These are phyloP conservation scores for Nothobranchius kuhntae DNA, from an alignment of 2,113 vertebrate species.

Conservation along the genomic window DNA sequence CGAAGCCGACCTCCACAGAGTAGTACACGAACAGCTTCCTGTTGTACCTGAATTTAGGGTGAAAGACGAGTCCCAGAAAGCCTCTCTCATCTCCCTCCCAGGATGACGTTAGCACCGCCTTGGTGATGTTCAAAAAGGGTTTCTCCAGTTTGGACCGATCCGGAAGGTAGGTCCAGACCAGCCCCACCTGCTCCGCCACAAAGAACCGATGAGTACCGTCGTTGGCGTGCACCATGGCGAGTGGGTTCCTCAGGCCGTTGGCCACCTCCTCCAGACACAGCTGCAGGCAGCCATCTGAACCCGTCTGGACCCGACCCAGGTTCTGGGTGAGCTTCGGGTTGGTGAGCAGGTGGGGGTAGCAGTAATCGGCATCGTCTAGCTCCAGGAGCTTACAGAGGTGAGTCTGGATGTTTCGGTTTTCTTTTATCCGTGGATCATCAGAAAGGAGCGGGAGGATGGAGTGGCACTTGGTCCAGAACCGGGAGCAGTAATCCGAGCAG, in stretches of 20 bases:
- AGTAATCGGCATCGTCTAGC: constrained; percentile 89
- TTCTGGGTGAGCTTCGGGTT: constrained; percentile 83
- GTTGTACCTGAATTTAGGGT: constrained; percentile 87
- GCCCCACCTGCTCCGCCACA: constrained; percentile 91
- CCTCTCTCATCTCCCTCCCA: constrained; percentile 98
- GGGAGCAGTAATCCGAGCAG: constrained; percentile 88
- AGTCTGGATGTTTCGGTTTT: constrained; percentile 73
- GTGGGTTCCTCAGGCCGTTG: constrained; percentile 88
- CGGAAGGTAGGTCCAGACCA: constrained; percentile 92
- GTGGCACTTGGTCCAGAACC: constrained; percentile 84
- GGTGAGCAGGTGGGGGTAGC: constrained; percentile 87
- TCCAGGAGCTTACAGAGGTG: constrained; percentile 83
- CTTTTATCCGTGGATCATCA: constrained; percentile 69
- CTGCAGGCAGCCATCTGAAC: constrained; percentile 88
- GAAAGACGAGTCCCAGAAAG: constrained; percentile 90
- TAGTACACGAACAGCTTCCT: constrained; percentile 94
- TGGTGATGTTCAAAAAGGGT: constrained; percentile 91
- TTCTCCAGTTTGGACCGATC: constrained; percentile 82
- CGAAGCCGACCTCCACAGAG: constrained; percentile 84
- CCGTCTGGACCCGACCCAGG: constrained; percentile 83
- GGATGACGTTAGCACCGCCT: constrained; percentile 89
- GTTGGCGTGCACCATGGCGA: constrained; percentile 91
- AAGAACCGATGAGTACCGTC: constrained; percentile 94
- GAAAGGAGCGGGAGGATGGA: constrained; percentile 80
- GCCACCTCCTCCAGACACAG: constrained; percentile 91